These are phyloP conservation scores for Himalopsyche japonica DNA, from an alignment of 2,888 invertebrate species.

Conservation along the genomic window DNA sequence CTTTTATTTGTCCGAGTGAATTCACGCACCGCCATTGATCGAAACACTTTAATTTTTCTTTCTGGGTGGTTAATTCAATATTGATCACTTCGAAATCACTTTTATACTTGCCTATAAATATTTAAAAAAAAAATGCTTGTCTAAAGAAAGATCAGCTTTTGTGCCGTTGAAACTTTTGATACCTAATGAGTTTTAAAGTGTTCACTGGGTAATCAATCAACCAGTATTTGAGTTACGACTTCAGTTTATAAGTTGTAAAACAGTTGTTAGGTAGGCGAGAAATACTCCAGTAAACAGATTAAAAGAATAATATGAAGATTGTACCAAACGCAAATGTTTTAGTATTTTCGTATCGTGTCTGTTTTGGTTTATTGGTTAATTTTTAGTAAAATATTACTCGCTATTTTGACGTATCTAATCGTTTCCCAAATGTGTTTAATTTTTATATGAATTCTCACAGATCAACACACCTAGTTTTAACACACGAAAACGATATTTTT, in stretches of 20 bases:
- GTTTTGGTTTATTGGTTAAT: no score
- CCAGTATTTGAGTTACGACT: neutral
- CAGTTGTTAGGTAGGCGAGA: neutral
- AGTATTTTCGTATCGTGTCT: no score
- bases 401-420: no score
- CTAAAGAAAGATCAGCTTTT: neutral
- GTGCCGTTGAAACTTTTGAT: neutral
- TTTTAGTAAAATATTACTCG: no score
- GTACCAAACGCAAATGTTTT: no score
- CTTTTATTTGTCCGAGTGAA: neutral
- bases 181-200: neutral
- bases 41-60: neutral
- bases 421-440: no score
- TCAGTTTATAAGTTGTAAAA: neutral
- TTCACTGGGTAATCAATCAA: neutral
- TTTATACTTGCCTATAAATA: neutral
- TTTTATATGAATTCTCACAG: no score
- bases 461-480: no score
- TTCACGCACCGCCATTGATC: neutral
- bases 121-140: neutral
- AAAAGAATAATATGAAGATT: neutral
- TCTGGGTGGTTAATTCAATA: constrained; percentile 5
- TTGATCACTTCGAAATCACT: neutral
- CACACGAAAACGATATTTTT: no score
- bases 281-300: neutral